Conservation (phyloP, 2,888 invertebrate genomes). For the Liopterus haemorrhoidalis region DNA sequence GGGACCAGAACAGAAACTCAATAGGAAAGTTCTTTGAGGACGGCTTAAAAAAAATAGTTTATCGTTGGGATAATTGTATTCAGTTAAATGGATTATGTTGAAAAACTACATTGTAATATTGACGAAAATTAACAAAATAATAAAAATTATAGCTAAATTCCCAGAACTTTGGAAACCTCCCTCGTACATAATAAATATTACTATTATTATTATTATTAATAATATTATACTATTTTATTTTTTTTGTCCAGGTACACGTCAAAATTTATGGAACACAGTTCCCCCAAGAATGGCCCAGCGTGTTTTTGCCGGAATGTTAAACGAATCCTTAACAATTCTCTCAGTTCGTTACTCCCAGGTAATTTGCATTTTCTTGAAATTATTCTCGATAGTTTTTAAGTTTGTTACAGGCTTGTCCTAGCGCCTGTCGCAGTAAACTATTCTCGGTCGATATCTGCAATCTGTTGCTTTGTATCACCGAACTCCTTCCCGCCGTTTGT, state of each 20-base stretch:
- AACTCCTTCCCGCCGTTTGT: slow-evolving; percentile 66
- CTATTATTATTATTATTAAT: too few species aligned
- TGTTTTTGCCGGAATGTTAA: slow-evolving; percentile 78
- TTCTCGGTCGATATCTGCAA: slow-evolving; percentile 71
- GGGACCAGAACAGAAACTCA: too few species aligned
- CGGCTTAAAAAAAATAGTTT: too few species aligned
- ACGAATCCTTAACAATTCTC: slow-evolving; percentile 75
- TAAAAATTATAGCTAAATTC: too few species aligned
- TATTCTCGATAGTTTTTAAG: too few species aligned
- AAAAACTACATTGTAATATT: too few species aligned
- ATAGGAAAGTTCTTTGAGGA: too few species aligned
- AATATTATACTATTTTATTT: slow-evolving; percentile 27
- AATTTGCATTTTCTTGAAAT: slow-evolving; percentile 26
- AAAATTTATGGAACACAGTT: slow-evolving; percentile 82
- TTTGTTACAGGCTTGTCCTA: slow-evolving; percentile 57
- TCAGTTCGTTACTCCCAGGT: slow-evolving; percentile 76
- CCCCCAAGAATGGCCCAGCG: slow-evolving; percentile 83
- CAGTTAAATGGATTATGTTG: too few species aligned
- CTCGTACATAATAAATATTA: too few species aligned
- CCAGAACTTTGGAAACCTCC: too few species aligned
- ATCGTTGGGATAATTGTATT: too few species aligned
- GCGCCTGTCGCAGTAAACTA: slow-evolving; percentile 51
- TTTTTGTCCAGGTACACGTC: slow-evolving; percentile 66
- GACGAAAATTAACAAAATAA: too few species aligned
- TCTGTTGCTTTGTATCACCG: slow-evolving; percentile 67